Percentiles rank a stretch among this genome's conserved stretches.
Evolutionary conservation across 2,888 invertebrate genomes (phyloP).

Genomic region (Machimus atricapillus): DNA sequence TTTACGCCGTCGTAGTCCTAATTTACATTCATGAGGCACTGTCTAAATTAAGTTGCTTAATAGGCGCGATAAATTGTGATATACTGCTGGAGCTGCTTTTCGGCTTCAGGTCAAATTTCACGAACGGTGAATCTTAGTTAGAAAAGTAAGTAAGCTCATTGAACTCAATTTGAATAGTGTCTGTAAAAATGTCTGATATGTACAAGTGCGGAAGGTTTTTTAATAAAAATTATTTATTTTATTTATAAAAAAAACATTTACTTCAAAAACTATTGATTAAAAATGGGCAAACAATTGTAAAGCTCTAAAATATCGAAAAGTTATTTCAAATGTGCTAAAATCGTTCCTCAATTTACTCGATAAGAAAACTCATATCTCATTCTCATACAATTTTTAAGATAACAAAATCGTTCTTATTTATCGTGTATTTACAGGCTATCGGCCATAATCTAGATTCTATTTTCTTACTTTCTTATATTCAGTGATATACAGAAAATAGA

Average conservation of each 20-base stretch:
- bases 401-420: background rate
- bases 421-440: background rate
- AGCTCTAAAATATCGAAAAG: too few relatives aligned
- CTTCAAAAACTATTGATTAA: too few relatives aligned
- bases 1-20: background rate
- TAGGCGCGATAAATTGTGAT: conserved; percentile 9
- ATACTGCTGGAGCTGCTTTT: background rate
- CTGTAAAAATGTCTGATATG: too few relatives aligned
- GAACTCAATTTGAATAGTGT: background rate
- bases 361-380: background rate
- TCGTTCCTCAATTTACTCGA: too few relatives aligned
- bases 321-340: background rate
- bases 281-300: too few relatives aligned
- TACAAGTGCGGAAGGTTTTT: too few relatives aligned
- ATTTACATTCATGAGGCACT: conserved; percentile 8
- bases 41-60: conserved; percentile 7
- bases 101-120: background rate
- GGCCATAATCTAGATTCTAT: background rate
- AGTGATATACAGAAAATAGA: too few relatives aligned
- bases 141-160: background rate
- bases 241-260: too few relatives aligned
- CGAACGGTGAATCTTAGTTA: background rate
- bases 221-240: too few relatives aligned
- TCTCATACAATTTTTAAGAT: background rate
- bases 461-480: too few relatives aligned